These are phyloP conservation scores for Eilema caniola DNA, from an alignment of 2,888 invertebrate genomes.

Conservation along the genomic window DNA sequence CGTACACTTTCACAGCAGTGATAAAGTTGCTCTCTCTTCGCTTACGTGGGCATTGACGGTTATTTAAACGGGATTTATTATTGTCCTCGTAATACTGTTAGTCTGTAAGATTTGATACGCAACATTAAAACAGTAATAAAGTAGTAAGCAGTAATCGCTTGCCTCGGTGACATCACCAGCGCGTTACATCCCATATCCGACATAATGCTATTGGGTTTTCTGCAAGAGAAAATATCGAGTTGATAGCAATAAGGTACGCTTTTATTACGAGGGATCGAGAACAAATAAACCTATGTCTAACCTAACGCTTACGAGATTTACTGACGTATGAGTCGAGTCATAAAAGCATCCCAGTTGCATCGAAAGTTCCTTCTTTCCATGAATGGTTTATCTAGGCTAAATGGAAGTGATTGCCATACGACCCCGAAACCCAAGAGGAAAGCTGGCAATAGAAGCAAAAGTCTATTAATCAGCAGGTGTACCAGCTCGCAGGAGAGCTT, in stretches of 20 bases:
- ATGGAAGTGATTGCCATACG: too few relatives aligned
- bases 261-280: too few relatives aligned
- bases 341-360: too few relatives aligned
- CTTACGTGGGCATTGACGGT: conserved; percentile 26
- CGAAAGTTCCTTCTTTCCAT: too few relatives aligned
- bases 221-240: neutral
- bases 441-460: neutral
- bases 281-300: too few relatives aligned
- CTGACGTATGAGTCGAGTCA: neutral
- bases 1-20: conserved; percentile 35
- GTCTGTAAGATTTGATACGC: conserved; percentile 13
- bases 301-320: neutral
- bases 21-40: conserved; percentile 13
- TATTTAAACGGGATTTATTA: conserved; percentile 19
- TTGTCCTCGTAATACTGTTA: conserved; percentile 18
- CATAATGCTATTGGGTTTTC: neutral
- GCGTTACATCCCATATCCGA: neutral
- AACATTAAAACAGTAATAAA: neutral
- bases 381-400: too few relatives aligned
- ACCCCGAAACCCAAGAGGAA: neutral
- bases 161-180: neutral
- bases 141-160: neutral
- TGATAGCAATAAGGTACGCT: too few relatives aligned
- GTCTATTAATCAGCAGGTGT: neutral
- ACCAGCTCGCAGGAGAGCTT: neutral